Conservation (phyloP, 2,113 vertebrate species). For the Macroglossus sobrinus region DNA sequence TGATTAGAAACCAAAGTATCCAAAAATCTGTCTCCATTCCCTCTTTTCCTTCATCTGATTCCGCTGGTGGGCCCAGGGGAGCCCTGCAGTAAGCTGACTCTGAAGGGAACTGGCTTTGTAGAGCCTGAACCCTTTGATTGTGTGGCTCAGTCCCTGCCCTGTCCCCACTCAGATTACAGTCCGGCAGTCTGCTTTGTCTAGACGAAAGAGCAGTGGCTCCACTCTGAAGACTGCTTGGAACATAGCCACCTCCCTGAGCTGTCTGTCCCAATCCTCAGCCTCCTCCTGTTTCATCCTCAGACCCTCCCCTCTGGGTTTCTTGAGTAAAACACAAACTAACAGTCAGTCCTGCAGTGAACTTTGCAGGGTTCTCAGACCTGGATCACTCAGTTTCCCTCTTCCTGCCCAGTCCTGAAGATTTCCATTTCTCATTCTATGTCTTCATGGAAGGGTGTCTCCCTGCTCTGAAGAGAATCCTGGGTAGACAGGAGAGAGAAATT, state of each 20-base stretch:
- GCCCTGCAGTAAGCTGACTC: not conserved
- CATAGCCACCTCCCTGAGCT: not conserved
- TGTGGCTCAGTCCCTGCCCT: not conserved
- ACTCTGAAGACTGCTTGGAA: constrained; percentile 1
- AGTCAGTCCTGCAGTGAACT: not conserved
- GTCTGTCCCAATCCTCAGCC: not conserved
- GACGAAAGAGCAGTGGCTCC: not conserved
- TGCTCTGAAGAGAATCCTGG: not conserved
- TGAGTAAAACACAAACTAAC: not conserved
- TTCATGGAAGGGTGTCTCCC: not conserved
- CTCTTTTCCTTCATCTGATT: not conserved
- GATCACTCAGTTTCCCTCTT: not conserved
- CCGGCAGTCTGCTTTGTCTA: not conserved
- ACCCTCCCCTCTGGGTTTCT: not conserved
- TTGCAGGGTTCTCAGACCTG: not conserved
- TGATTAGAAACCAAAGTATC: constrained; percentile 34
- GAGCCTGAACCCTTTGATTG: not conserved
- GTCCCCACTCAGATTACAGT: constrained; percentile 17
- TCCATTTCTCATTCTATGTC: not conserved
- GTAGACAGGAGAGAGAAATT: not conserved
- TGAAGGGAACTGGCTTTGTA: not conserved
- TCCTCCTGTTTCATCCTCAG: not conserved
- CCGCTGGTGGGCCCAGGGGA: not conserved
- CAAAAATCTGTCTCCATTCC: constrained; percentile 10
- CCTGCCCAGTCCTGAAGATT: not conserved